Evolutionary conservation across 2,113 vertebrate species (phyloP).

Genomic region (Sporophila hypoxantha): DNA sequence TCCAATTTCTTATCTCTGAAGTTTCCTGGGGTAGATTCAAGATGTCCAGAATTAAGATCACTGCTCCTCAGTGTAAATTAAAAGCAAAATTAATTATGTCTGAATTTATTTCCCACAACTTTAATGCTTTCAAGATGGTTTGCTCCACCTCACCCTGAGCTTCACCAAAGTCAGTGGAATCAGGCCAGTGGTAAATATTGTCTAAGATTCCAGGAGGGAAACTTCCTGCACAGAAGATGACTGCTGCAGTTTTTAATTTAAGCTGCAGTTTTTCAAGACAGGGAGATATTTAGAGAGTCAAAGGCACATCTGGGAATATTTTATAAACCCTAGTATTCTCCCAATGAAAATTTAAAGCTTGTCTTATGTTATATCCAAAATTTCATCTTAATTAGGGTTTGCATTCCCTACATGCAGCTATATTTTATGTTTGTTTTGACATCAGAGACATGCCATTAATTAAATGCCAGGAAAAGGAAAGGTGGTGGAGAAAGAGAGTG

Average conservation of each 20-base stretch:
- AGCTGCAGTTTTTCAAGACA: constrained; percentile 38
- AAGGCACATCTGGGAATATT: constrained; percentile 69
- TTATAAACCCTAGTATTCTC: constrained; percentile 58
- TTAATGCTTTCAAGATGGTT: constrained; percentile 65
- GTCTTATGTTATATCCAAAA: constrained; percentile 56
- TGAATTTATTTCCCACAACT: constrained; percentile 17
- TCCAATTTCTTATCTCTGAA: constrained; percentile 35
- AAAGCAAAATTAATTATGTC: constrained; percentile 10
- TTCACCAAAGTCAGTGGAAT: constrained; percentile 14
- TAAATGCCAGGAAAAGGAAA: constrained; percentile 66
- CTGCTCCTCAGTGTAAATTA: constrained; percentile 18
- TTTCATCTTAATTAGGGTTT: constrained; percentile 68
- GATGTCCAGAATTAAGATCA: constrained; percentile 7
- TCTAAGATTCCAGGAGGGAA: constrained; percentile 37
- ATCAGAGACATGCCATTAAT: constrained; percentile 64
- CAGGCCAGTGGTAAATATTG: constrained; percentile 29
- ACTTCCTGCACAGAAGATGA: constrained; percentile 43
- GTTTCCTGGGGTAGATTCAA: not conserved
- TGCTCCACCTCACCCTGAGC: not conserved
- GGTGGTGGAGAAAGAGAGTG: constrained; percentile 57
- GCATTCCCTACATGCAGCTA: constrained; percentile 52
- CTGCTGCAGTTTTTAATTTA: constrained; percentile 63
- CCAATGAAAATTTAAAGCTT: constrained; percentile 64
- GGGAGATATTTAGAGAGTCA: constrained; percentile 50
- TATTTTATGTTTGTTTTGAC: constrained; percentile 67